Evolutionary conservation across 2,888 invertebrate species (phyloP).

Genomic region (Macrosoma leucophasiata): DNA sequence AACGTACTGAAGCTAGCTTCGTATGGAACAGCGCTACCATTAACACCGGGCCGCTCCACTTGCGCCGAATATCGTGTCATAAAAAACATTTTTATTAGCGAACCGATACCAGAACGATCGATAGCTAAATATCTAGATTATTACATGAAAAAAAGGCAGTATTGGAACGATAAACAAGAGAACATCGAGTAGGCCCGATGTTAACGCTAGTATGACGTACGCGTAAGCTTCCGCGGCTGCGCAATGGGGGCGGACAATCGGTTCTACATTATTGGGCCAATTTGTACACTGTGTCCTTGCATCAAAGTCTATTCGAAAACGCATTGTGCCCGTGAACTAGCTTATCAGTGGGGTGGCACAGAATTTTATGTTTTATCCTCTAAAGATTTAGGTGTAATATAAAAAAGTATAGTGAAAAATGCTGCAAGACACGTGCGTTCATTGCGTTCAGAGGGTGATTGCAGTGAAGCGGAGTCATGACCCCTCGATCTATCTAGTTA

Average conservation of each 20-base stretch:
- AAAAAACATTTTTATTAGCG: too few species aligned
- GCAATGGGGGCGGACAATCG: constrained; percentile 45
- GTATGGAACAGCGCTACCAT: constrained; percentile 29
- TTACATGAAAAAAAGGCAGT: too few species aligned
- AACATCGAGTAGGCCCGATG: constrained; percentile 42
- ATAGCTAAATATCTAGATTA: too few species aligned
- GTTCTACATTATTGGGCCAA: constrained; percentile 41
- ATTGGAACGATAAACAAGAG: too few species aligned
- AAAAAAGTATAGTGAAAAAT: constrained; percentile 29
- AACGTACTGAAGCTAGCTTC: constrained; percentile 63
- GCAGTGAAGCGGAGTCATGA: constrained; percentile 57
- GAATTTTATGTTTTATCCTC: constrained; percentile 30
- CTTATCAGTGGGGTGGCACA: constrained; percentile 31
- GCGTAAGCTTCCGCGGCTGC: constrained; percentile 63
- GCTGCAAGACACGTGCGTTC: constrained; percentile 56
- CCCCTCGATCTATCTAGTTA: constrained; percentile 41
- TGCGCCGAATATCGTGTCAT: constrained; percentile 11
- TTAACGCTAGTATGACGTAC: constrained; percentile 68
- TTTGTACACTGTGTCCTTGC: constrained; percentile 48
- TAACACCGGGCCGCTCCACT: constrained; percentile 11
- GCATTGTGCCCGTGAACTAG: constrained; percentile 41
- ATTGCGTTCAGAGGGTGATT: constrained; percentile 49
- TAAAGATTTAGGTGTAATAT: constrained; percentile 25
- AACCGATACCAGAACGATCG: too few species aligned
- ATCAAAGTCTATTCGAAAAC: constrained; percentile 47